A percentile compares a stretch with the other conserved stretches of the same genome.
Evolutionary conservation across 2,797 vertebrate genomes (phyloP).

Genomic region (Sibirionetta formosa): DNA sequence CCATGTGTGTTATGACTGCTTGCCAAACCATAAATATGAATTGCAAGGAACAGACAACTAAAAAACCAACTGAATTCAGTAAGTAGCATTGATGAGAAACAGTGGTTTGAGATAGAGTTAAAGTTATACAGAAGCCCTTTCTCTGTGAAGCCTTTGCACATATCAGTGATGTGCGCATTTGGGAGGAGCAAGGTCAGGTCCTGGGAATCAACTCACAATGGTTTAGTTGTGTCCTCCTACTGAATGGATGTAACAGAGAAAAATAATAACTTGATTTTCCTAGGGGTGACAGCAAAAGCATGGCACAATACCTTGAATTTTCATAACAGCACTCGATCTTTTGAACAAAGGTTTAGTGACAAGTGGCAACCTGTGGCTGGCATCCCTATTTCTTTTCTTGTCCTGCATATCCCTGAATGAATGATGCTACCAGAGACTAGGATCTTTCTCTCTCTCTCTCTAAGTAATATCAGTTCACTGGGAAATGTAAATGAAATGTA

Average conservation of each 20-base stretch:
- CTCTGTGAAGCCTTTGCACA: background rate
- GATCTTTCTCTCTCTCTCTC: background rate
- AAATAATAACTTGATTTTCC: background rate
- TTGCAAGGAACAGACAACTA: background rate
- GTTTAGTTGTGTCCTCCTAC: rapidly evolving
- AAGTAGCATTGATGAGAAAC: background rate
- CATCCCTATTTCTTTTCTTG: background rate
- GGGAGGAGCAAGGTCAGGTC: background rate
- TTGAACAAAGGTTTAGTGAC: background rate
- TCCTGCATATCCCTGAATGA: background rate
- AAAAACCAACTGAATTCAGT: background rate
- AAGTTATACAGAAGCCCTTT: rapidly evolving
- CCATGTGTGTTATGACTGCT: background rate
- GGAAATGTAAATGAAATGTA: background rate
- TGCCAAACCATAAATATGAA: background rate
- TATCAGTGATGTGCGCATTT: background rate
- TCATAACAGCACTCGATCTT: background rate
- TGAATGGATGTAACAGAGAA: background rate
- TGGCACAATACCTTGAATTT: background rate
- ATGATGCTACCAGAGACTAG: background rate
- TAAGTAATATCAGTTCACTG: background rate
- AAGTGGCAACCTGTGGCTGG: background rate
- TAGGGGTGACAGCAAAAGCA: background rate
- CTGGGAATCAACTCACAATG: background rate
- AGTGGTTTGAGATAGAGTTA: background rate